phyloP scores from a whole-genome alignment of 2,888 invertebrate species.

The Chloroclystis v-ata region DNA sequence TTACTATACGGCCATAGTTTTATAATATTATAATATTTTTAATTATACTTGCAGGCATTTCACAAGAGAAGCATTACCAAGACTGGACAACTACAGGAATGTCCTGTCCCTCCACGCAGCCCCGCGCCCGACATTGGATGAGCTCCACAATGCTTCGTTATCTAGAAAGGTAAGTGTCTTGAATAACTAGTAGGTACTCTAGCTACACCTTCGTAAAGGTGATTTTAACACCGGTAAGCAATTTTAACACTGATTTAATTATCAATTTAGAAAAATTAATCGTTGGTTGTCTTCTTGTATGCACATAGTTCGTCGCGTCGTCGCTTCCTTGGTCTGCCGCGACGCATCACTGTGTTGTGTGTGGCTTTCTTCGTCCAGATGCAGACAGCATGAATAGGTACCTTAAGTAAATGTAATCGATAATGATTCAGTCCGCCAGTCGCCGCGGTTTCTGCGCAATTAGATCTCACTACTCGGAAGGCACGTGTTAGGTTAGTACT shows the following conservation, averaged over 20 bases:
- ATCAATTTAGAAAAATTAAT: too few relatives aligned
- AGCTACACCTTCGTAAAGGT: neutral
- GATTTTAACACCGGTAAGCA: too few relatives aligned
- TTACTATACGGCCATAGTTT: too few relatives aligned
- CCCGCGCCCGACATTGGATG: constrained; percentile 91
- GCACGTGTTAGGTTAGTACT: constrained; percentile 9
- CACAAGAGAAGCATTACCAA: constrained; percentile 90
- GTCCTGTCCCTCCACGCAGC: constrained; percentile 92
- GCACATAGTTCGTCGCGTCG: too few relatives aligned
- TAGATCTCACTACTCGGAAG: constrained; percentile 6
- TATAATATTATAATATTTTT: too few relatives aligned
- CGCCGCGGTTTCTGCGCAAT: constrained; percentile 17
- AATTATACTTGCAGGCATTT: constrained; percentile 81
- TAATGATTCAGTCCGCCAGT: constrained; percentile 4
- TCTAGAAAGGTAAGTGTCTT: constrained; percentile 83
- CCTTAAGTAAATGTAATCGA: constrained; percentile 11
- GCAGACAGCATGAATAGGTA: too few relatives aligned
- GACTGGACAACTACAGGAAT: constrained; percentile 93
- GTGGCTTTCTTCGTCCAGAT: too few relatives aligned
- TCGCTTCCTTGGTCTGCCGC: too few relatives aligned
- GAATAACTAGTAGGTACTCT: neutral
- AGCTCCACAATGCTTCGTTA: constrained; percentile 90
- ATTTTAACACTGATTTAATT: too few relatives aligned
- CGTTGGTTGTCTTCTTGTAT: too few relatives aligned
- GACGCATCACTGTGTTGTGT: too few relatives aligned